These are phyloP conservation scores for Galerucella nymphaeae DNA, from an alignment of 2,888 invertebrate genomes.

Conservation along the genomic window DNA sequence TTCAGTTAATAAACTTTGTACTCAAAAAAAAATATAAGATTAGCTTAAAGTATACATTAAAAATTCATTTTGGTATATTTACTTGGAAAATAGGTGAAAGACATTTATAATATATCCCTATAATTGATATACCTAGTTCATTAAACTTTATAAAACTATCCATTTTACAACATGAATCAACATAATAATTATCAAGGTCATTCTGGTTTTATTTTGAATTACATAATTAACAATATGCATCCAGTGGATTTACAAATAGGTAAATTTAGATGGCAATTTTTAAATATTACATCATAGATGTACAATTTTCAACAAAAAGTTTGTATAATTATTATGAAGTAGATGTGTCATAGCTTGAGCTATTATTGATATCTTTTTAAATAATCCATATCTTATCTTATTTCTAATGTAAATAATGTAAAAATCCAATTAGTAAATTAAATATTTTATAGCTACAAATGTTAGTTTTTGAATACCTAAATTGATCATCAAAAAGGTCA, in stretches of 20 bases:
- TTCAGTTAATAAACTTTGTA: too few relatives aligned
- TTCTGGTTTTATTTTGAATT: conserved; percentile 23
- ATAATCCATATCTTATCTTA: neutral
- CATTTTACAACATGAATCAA: conserved; percentile 20
- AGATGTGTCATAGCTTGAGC: neutral
- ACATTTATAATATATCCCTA: too few relatives aligned
- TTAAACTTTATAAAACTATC: conserved; percentile 20
- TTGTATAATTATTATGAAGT: neutral
- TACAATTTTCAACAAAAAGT: neutral
- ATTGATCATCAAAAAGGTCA: neutral
- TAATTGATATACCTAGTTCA: conserved; percentile 11
- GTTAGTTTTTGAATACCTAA: too few relatives aligned
- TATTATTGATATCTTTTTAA: too few relatives aligned
- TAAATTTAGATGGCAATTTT: neutral
- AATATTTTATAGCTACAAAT: neutral
- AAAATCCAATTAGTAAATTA: neutral
- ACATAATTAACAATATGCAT: conserved; percentile 20
- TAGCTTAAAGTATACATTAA: too few relatives aligned
- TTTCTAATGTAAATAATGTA: neutral
- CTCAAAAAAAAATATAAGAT: too few relatives aligned
- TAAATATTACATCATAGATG: neutral
- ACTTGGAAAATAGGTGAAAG: too few relatives aligned
- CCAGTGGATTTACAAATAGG: conserved; percentile 5
- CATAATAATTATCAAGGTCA: conserved; percentile 19
- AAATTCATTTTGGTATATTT: too few relatives aligned